A percentile compares a stretch with the other conserved stretches of the same genome.
These are phyloP conservation scores for Drosophila baimaii DNA, from an alignment of 1,140 invertebrate species.

Conservation along the genomic window DNA sequence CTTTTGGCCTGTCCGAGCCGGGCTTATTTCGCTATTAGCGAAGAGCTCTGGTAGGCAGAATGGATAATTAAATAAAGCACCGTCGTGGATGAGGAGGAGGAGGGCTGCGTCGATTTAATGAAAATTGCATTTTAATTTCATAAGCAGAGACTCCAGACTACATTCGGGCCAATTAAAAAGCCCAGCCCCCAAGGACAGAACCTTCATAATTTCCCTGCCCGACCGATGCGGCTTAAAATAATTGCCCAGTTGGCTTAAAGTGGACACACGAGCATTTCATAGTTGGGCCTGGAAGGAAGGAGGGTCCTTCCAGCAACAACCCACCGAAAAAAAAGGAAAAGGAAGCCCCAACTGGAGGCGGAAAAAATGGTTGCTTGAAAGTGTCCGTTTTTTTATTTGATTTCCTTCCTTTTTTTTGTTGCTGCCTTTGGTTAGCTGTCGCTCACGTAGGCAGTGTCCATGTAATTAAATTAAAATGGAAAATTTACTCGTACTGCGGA, in stretches of 20 bases:
- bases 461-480: conserved; percentile 84
- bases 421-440: conserved; percentile 72
- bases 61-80: conserved; percentile 71
- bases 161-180: conserved; percentile 41
- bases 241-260: conserved; percentile 73
- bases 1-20: conserved; percentile 16
- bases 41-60: conserved; percentile 53
- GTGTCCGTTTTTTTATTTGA: conserved; percentile 58
- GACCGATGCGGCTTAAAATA: conserved; percentile 70
- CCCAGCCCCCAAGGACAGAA: conserved; percentile 15
- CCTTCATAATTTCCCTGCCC: conserved; percentile 74
- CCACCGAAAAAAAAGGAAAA: conserved; percentile 20
- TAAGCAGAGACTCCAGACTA: conserved; percentile 51
- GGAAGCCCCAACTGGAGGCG: conserved; percentile 1
- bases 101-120: conserved; percentile 45
- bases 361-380: conserved; percentile 63
- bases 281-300: no score
- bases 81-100: neutral
- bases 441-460: conserved; percentile 83
- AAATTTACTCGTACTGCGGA: conserved; percentile 82
- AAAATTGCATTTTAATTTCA: conserved; percentile 83
- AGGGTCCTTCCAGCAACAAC: conserved; percentile 1
- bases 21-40: conserved; percentile 66
- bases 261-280: conserved; percentile 55
- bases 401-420: conserved; percentile 47